phyloP scores from a whole-genome alignment of 2,797 vertebrate genomes.

The Sebastes matsubarae region DNA sequence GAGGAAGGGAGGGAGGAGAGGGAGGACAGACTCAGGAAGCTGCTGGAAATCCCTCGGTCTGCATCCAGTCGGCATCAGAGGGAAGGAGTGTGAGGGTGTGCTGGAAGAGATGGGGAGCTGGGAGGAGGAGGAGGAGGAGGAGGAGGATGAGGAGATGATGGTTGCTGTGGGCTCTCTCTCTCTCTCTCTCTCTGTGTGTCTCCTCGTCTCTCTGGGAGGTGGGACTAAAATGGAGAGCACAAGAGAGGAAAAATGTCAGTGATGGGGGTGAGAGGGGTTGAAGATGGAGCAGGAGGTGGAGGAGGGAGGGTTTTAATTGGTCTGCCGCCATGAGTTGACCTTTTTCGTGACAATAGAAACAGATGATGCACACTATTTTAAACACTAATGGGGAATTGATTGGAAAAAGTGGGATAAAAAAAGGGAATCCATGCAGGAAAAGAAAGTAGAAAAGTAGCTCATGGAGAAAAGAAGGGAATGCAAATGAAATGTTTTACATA shows the following conservation, averaged over 20 bases:
- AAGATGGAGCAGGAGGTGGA: conserved; percentile 26
- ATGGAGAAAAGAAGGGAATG: neutral
- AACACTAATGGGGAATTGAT: neutral
- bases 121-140: conserved; percentile 26
- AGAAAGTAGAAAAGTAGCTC: neutral
- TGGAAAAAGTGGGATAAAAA: neutral
- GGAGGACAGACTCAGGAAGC: conserved; percentile 57
- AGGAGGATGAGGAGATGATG: conserved; percentile 46
- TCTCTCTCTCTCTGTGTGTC: conserved; percentile 27
- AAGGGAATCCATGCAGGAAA: neutral
- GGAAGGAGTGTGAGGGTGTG: conserved; percentile 61
- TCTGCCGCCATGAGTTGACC: conserved; percentile 32
- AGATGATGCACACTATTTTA: neutral
- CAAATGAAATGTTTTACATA: neutral
- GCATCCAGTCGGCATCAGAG: conserved; percentile 76
- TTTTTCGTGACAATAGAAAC: conserved; percentile 23
- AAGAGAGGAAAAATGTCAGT: conserved; percentile 47
- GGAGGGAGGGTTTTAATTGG: conserved; percentile 33
- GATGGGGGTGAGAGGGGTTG: conserved; percentile 30
- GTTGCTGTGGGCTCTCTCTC: conserved; percentile 39
- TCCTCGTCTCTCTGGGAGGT: conserved; percentile 52
- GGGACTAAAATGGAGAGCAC: conserved; percentile 69
- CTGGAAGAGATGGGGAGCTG: conserved; percentile 40
- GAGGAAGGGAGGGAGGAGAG: conserved; percentile 33
- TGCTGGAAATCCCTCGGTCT: conserved; percentile 69